Conservation (phyloP, 1,140 invertebrate species). For the Camponotus vicinus region DNA sequence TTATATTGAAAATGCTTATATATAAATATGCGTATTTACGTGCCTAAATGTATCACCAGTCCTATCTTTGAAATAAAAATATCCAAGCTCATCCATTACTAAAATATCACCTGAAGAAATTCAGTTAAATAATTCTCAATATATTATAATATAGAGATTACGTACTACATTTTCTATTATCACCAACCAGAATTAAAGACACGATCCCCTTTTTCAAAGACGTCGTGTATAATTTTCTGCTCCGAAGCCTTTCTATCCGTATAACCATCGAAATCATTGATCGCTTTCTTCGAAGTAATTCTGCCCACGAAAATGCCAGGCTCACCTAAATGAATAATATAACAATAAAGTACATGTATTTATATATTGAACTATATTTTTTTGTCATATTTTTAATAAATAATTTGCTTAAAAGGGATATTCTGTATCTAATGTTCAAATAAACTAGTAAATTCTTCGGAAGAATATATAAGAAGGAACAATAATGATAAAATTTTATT, state of each 20-base stretch:
- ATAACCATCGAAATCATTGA: slow-evolving; percentile 93
- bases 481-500: neutral
- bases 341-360: neutral
- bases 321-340: slow-evolving; percentile 86
- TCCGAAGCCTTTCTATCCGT: slow-evolving; percentile 95
- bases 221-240: slow-evolving; percentile 96
- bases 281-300: slow-evolving; percentile 91
- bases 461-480: neutral
- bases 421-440: no score
- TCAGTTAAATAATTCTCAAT: neutral
- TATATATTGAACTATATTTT: neutral
- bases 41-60: slow-evolving; percentile 97
- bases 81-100: slow-evolving; percentile 95
- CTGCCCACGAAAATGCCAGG: slow-evolving; percentile 91
- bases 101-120: slow-evolving; percentile 93
- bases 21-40: neutral
- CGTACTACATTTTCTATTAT: slow-evolving; percentile 22
- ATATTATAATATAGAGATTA: slow-evolving; percentile 1
- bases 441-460: no score
- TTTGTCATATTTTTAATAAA: no score
- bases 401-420: no score
- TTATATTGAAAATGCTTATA: neutral
- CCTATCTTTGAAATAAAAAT: slow-evolving; percentile 98
- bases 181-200: slow-evolving; percentile 94
- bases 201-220: slow-evolving; percentile 94